phyloP scores from a whole-genome alignment of 2,797 vertebrate genomes.

The Coluber constrictor region DNA sequence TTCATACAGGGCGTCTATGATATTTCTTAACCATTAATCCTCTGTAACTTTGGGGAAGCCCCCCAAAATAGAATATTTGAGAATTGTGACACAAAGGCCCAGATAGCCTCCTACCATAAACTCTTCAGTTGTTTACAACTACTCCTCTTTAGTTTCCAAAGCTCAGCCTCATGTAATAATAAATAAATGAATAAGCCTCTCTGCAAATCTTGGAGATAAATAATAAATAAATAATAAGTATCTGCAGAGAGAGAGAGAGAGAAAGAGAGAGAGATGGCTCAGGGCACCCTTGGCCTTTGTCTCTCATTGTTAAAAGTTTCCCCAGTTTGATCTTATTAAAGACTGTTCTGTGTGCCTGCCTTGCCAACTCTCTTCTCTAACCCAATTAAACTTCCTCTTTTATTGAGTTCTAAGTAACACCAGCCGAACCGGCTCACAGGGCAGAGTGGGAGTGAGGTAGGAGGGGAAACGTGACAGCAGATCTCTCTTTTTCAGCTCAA shows the following conservation, averaged over 20 bases:
- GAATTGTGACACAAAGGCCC: not conserved
- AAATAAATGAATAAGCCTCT: not conserved
- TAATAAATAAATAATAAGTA: not conserved
- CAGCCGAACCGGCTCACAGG: not conserved
- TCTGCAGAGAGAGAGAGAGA: not conserved
- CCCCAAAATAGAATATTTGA: not conserved
- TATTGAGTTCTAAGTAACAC: not conserved
- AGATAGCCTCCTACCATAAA: not conserved
- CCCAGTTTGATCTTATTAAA: not conserved
- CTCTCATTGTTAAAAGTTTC: not conserved
- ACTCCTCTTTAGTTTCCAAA: not conserved
- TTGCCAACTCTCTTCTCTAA: not conserved
- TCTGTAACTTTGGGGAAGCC: not conserved
- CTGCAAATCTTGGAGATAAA: constrained; percentile 1
- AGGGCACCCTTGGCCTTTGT: not conserved
- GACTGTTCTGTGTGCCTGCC: not conserved
- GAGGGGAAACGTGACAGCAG: no score
- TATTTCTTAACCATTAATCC: not conserved
- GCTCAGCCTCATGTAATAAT: not conserved
- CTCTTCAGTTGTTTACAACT: not conserved
- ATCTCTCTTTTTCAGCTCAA: not conserved
- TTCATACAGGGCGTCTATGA: not conserved
- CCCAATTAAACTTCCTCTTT: not conserved
- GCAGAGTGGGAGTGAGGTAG: not conserved
- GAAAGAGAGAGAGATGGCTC: not conserved